Conservation (phyloP, 2,888 invertebrate species). For the Ferrisia virgata region DNA sequence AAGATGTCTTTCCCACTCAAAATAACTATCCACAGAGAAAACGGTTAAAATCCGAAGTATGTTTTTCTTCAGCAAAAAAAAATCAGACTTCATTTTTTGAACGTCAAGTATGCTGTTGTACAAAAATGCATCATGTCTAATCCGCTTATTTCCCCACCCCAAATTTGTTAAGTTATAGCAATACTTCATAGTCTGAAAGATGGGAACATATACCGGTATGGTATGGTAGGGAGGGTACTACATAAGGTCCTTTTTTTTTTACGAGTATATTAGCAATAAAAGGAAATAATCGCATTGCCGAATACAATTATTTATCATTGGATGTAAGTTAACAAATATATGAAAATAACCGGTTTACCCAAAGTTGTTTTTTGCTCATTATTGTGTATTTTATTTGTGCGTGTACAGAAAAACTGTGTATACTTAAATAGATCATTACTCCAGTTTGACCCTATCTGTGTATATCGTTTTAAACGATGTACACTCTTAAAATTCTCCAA, state of each 20-base stretch:
- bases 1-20: too few relatives aligned
- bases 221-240: not conserved
- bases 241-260: not conserved
- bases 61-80: too few relatives aligned
- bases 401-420: not conserved
- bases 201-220: not conserved
- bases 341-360: not conserved
- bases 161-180: too few relatives aligned
- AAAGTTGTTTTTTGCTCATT: constrained; percentile 6
- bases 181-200: not conserved
- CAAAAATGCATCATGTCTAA: too few relatives aligned
- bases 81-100: too few relatives aligned
- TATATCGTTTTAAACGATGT: not conserved
- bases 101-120: too few relatives aligned
- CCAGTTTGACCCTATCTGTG: not conserved
- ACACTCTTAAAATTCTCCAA: constrained; percentile 2
- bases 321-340: not conserved
- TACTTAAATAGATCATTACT: constrained; percentile 2
- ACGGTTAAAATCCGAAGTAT: too few relatives aligned
- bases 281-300: not conserved
- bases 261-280: not conserved
- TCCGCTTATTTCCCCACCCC: too few relatives aligned
- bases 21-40: too few relatives aligned
- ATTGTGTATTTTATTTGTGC: constrained; percentile 20
- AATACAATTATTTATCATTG: not conserved